Conservation (phyloP, 2,888 invertebrate species). For the Chalcis sispes region DNA sequence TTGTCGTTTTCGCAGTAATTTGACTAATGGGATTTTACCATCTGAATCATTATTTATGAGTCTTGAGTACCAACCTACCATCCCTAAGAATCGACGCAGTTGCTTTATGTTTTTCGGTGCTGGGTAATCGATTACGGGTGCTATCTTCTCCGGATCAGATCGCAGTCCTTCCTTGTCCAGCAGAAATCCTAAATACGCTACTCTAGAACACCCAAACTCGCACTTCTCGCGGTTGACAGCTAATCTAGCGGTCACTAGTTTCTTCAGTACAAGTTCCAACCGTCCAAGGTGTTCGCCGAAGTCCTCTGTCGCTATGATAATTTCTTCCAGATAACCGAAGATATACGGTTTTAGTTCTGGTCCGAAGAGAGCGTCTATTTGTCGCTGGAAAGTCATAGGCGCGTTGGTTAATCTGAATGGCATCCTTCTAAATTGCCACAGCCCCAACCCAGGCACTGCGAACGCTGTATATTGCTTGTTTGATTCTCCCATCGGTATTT, state of each 20-base stretch:
- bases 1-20: not conserved
- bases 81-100: not conserved
- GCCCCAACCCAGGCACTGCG: not conserved
- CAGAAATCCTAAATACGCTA: not conserved
- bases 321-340: constrained; percentile 17
- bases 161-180: not conserved
- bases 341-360: not conserved
- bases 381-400: not conserved
- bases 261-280: not conserved
- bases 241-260: not conserved
- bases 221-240: not conserved
- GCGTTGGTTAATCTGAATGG: not conserved
- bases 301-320: not conserved
- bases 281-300: constrained; percentile 11
- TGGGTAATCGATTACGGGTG: not conserved
- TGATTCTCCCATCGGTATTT: not conserved
- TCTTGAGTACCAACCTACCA: constrained; percentile 9
- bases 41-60: not conserved
- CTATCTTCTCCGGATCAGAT: no score
- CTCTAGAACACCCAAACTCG: not conserved
- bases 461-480: constrained; percentile 12
- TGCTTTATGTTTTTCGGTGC: not conserved
- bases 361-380: not conserved
- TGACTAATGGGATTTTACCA: not conserved
- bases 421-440: not conserved